Evolutionary conservation across 2,113 vertebrate species (phyloP), one percentile per base, ranked within the genome.

Genomic region (Zosterops japonicus): DNA sequence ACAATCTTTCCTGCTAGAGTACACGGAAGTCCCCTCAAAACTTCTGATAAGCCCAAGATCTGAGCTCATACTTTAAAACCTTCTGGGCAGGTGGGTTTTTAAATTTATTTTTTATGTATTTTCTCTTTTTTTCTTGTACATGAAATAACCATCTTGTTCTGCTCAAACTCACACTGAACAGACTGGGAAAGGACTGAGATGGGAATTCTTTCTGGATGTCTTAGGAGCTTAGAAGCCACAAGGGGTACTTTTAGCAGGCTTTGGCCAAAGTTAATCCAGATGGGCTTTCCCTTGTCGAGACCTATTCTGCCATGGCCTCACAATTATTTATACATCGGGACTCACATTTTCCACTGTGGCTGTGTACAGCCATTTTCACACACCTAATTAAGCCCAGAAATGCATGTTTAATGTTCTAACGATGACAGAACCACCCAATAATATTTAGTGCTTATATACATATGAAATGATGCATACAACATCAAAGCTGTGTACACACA

Each of bases 341-440:
- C 57, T 92, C 70, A 52, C 42, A 79, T 95, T 96, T 96, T 90
- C 65, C 56, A 88, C 23, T 15, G 46, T 70, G 82, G 11, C 57
- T 75, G 61, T 42, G 52, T 74, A 59, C 25, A 63, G 64, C 28
- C 14, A 1, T 71, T 93, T 88, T 88, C 52, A 44, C 83, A 94
- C 93, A 96, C 85, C 79, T 75, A 96, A 95, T 94, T 94, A 91
- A 86, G 47, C 47, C 68, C 83, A 86, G 90, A 95, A 90, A 93
- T 17, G 44, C 52, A 24, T 41, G 31, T 70, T 96, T 67, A 83
- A 52, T 75, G 79, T 70, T 91, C 78, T 64, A 81, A 83, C 0
- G 1, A 75, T 61, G 74, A 75, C 64, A 94, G 89, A 93, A 61
- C 41, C 47, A 61, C 82, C 71, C 70, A 78, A 57, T 93, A 89